Evolutionary conservation across 2,888 invertebrate species (phyloP).

Genomic region (Cheilosia vulpina): DNA sequence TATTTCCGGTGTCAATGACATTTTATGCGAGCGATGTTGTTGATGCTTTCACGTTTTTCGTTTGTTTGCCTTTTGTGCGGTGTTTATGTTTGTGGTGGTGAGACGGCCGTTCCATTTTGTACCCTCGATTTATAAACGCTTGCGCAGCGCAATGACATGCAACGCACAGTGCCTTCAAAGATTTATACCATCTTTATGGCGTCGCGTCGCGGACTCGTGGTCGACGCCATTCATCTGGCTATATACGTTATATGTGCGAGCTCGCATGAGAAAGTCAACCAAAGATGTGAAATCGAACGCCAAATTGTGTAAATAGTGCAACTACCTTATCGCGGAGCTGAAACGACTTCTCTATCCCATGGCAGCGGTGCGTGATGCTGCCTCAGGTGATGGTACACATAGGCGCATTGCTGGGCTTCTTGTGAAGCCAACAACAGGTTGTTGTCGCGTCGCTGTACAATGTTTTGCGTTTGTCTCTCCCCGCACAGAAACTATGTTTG

Average conservation of each 20-base stretch:
- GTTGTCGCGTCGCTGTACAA: slow-evolving; percentile 54
- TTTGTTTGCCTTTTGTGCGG: neutral
- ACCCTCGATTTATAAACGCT: slow-evolving; percentile 48
- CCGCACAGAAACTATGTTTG: slow-evolving; percentile 11
- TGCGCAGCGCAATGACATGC: slow-evolving; percentile 62
- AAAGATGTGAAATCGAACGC: slow-evolving; percentile 67
- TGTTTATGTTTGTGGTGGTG: slow-evolving; percentile 8
- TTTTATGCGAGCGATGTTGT: slow-evolving; percentile 37
- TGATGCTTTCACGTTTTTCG: slow-evolving; percentile 16
- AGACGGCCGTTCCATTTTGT: slow-evolving; percentile 11
- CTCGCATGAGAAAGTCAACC: slow-evolving; percentile 63
- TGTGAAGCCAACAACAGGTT: slow-evolving; percentile 59
- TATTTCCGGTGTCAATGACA: slow-evolving; percentile 67
- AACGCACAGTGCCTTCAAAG: slow-evolving; percentile 35
- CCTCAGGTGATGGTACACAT: slow-evolving; percentile 32
- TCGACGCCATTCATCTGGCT: slow-evolving; percentile 43
- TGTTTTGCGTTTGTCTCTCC: slow-evolving; percentile 14
- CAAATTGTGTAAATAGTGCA: slow-evolving; percentile 72
- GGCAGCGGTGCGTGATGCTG: slow-evolving; percentile 57
- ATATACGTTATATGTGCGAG: neutral
- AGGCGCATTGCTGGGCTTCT: slow-evolving; percentile 19
- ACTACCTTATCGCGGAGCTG: slow-evolving; percentile 54
- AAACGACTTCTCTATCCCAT: slow-evolving; percentile 23
- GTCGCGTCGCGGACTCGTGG: slow-evolving; percentile 6
- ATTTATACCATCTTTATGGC: slow-evolving; percentile 29